Conservation (phyloP, 2,888 invertebrate genomes). For the Anticlea derivata region DNA sequence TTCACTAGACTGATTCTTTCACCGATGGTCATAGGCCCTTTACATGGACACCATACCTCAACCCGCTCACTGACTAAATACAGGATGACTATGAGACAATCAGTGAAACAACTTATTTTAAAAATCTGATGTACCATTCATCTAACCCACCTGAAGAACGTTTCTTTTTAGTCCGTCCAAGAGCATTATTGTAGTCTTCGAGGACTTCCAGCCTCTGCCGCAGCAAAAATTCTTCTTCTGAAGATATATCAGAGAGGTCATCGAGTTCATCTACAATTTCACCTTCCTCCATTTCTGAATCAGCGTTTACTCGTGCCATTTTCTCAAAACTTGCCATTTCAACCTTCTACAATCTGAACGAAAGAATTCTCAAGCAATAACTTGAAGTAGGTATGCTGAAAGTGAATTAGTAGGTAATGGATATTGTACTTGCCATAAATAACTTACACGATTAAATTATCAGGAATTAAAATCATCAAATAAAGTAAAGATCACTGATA, state of each 20-base stretch:
- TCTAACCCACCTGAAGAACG: constrained; percentile 54
- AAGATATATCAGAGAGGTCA: constrained; percentile 76
- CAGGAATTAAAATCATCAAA: no score
- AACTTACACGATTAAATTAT: no score
- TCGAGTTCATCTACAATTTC: constrained; percentile 75
- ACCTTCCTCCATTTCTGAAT: constrained; percentile 79
- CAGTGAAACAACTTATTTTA: neutral
- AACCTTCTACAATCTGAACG: constrained; percentile 23
- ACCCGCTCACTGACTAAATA: no score
- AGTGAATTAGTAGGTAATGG: neutral
- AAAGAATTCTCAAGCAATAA: constrained; percentile 2
- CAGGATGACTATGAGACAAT: no score
- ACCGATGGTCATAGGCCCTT: no score
- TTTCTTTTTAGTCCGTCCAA: constrained; percentile 76
- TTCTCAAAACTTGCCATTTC: constrained; percentile 62
- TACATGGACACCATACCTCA: no score
- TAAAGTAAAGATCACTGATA: no score
- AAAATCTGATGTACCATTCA: neutral
- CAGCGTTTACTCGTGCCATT: constrained; percentile 51
- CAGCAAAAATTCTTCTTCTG: constrained; percentile 74
- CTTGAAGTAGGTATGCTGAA: constrained; percentile 11
- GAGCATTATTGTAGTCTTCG: constrained; percentile 77
- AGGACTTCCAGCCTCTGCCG: constrained; percentile 72
- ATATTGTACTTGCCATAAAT: no score
- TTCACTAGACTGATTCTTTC: no score